Base-by-base conservation (phyloP, 2,888 invertebrate species). In the Galerucella nymphaeae region DNA sequence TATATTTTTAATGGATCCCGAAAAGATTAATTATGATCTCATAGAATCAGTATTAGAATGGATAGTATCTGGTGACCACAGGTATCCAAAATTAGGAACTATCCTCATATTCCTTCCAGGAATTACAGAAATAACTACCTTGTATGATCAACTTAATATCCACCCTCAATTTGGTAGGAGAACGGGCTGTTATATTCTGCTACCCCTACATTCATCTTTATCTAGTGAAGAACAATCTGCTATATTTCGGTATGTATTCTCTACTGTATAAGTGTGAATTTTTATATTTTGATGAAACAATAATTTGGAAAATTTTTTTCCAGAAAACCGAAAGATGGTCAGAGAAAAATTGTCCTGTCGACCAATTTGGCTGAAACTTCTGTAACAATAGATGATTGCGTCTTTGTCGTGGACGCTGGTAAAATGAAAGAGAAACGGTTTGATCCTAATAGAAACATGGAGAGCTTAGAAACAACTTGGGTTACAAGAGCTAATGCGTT, bases 321-420 rank as follows among this genome's bases (percentile, higher is more conserved):
- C n/a, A 91, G 91, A 80, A 93, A 91, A 78, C 90, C 93, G 0
- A 91, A 90, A 45, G 84, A 88, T 0, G 94, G 93, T 0, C 90
- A 91, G 20, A 88, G 97, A 48, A 98, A 98, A 89, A 95, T 98
- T 73, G 93, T 96, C 0, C 87, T 98, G 0, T 91, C 92, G 2
- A 98, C 98, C 0, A 98, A 98, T 83, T 94, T 98, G 75, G 97
- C 98, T 0, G 98, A 98, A 88, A 98, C 97, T 0, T 97, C 97
- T 0, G 92, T 98, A 9, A 98, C 98, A 8, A 97, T 98, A 75
- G 96, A 97, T 82, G 97, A 98, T 87, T 97, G 98, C 79, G 96
- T 97, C 0, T 98, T 94, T 84, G 98, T 98, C 1, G 90, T 98
- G 58, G 97, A 98, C 85, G 92, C 93, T 68, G 98, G 98, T 0